phyloP scores from a whole-genome alignment of 2,113 vertebrate genomes.

The Caranx ignobilis region DNA sequence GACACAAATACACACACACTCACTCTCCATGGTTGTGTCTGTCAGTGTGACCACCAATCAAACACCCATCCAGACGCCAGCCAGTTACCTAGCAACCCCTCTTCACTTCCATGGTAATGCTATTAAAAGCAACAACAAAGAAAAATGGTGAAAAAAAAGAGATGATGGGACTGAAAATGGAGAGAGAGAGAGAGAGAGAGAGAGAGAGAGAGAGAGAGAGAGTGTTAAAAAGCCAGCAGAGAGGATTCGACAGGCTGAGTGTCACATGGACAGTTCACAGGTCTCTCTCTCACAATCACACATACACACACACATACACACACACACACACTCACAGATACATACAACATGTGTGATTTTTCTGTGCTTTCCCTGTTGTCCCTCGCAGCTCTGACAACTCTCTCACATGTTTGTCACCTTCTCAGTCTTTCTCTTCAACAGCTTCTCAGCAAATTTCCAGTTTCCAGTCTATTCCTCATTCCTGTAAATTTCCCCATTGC shows the following conservation, averaged over 20 bases:
- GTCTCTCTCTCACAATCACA: not conserved
- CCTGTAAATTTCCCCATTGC: not conserved
- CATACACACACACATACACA: slow-evolving; percentile 18
- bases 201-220: slow-evolving; percentile 47
- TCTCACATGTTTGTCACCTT: slow-evolving; percentile 13
- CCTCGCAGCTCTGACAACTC: not conserved
- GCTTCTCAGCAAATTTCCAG: not conserved
- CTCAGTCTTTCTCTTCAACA: slow-evolving; percentile 6
- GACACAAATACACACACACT: slow-evolving; percentile 23
- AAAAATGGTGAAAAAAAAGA: slow-evolving; percentile 44
- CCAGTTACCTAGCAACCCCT: slow-evolving; percentile 84
- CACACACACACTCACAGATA: not conserved
- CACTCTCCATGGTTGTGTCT: slow-evolving; percentile 53
- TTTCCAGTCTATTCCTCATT: not conserved
- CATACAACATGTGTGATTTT: not conserved
- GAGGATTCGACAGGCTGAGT: slow-evolving; percentile 13
- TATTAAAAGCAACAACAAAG: slow-evolving; percentile 82
- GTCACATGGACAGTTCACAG: not conserved
- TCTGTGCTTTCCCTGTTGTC: slow-evolving; percentile 2
- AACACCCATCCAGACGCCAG: slow-evolving; percentile 80
- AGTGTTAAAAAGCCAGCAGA: slow-evolving; percentile 45
- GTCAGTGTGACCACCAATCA: slow-evolving; percentile 73
- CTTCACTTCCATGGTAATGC: slow-evolving; percentile 82
- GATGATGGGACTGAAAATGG: slow-evolving; percentile 60
- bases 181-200: slow-evolving; percentile 49